Evolutionary conservation across 2,797 vertebrate species (phyloP).

Genomic region (Danio albolineatus): DNA sequence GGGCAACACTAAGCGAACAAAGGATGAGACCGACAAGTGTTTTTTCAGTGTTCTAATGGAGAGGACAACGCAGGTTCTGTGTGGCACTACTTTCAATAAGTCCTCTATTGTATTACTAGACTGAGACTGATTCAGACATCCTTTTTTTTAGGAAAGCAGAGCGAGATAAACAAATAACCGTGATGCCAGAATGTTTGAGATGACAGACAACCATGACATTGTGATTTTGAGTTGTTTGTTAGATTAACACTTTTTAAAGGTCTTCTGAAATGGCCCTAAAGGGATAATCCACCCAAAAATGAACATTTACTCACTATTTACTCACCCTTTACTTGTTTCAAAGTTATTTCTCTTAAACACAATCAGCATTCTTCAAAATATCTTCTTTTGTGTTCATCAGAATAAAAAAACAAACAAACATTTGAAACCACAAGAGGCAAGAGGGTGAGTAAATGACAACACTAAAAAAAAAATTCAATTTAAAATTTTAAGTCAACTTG

Average conservation of each 20-base stretch:
- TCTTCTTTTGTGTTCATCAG: too few relatives aligned
- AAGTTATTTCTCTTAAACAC: too few relatives aligned
- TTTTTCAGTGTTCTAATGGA: conserved; percentile 16
- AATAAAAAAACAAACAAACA: too few relatives aligned
- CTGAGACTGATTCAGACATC: background rate
- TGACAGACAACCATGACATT: background rate
- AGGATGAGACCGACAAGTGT: background rate
- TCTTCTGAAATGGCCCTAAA: too few relatives aligned
- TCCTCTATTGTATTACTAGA: conserved; percentile 7
- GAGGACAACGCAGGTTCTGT: conserved; percentile 29
- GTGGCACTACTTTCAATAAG: background rate
- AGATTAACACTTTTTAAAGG: background rate
- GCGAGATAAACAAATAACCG: background rate
- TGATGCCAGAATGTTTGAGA: background rate
- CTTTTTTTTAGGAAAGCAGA: background rate
- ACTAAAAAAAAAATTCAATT: too few relatives aligned
- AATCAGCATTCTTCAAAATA: too few relatives aligned
- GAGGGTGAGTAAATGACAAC: too few relatives aligned
- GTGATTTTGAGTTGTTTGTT: background rate
- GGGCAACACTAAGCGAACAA: conserved; percentile 1
- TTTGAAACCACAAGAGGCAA: too few relatives aligned
- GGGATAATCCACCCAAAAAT: too few relatives aligned
- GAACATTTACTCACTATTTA: too few relatives aligned
- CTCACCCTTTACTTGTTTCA: too few relatives aligned
- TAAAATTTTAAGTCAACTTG: too few relatives aligned